Conservation (phyloP, 2,888 invertebrate genomes). For the Drosophila kambysellisi region DNA sequence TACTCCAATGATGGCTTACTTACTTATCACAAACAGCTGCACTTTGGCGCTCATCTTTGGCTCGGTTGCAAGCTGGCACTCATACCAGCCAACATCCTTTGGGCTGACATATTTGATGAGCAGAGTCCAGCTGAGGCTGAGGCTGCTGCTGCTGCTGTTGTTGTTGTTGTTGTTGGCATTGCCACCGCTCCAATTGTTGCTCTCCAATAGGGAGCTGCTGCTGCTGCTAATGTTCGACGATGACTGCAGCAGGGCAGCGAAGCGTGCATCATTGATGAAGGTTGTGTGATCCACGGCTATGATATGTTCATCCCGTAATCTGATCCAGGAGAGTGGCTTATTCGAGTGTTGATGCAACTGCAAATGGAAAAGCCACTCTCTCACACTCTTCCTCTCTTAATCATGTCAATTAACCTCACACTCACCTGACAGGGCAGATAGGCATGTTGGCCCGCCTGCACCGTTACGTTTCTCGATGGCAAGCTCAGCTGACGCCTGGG, state of each 20-base stretch:
- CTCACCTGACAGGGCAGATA: constrained; percentile 94
- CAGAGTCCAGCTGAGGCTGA: constrained; percentile 92
- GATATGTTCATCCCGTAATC: constrained; percentile 94
- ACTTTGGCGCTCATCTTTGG: constrained; percentile 97
- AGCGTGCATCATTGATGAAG: constrained; percentile 96
- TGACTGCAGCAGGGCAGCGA: constrained; percentile 88
- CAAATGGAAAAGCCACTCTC: constrained; percentile 17
- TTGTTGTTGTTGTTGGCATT: constrained; percentile 84
- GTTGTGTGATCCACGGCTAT: constrained; percentile 93
- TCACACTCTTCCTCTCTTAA: constrained; percentile 33
- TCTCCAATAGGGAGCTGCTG: constrained; percentile 85
- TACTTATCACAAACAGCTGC: constrained; percentile 73
- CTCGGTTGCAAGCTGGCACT: constrained; percentile 97
- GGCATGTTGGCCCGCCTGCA: constrained; percentile 95
- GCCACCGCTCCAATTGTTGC: constrained; percentile 89
- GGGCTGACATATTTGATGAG: constrained; percentile 95
- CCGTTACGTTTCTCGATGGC: constrained; percentile 91
- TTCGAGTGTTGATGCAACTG: constrained; percentile 83
- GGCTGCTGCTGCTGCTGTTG: constrained; percentile 64
- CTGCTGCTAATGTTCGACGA: constrained; percentile 37
- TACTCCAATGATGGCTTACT: constrained; percentile 34
- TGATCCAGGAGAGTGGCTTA: constrained; percentile 96
- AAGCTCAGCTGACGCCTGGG: constrained; percentile 72
- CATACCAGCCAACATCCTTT: constrained; percentile 95
- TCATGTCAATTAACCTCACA: constrained; percentile 49